Conservation (phyloP, 2,113 vertebrate genomes). For the Chloropsis hardwickii region DNA sequence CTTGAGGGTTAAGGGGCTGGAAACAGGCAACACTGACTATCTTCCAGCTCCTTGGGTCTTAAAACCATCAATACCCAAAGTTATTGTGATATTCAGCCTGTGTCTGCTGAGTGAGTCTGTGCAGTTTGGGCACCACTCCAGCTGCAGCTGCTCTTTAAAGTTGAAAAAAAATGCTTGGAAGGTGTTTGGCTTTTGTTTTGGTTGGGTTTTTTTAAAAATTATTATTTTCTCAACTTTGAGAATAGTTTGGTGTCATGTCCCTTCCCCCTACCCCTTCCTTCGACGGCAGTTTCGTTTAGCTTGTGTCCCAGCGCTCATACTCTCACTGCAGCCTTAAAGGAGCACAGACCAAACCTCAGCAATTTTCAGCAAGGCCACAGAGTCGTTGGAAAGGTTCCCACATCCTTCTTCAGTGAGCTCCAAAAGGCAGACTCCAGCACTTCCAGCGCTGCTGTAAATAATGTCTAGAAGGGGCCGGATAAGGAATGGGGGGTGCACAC, state of each 20-base stretch:
- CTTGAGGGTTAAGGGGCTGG: constrained; percentile 45
- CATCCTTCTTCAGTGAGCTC: constrained; percentile 38
- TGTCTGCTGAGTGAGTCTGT: constrained; percentile 26
- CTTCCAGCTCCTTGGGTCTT: constrained; percentile 9
- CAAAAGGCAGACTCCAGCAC: not conserved
- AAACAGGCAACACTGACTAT: not conserved
- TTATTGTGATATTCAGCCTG: constrained; percentile 25
- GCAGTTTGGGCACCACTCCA: constrained; percentile 18
- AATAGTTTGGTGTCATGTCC: accelerated
- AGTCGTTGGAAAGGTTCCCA: constrained; percentile 14
- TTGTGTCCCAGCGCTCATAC: not conserved
- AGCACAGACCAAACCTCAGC: constrained; percentile 30
- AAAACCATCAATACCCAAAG: not conserved
- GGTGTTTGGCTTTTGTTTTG: not conserved
- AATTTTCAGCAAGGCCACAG: constrained; percentile 24
- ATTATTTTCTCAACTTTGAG: constrained; percentile 13
- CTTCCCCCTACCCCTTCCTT: not conserved
- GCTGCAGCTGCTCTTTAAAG: constrained; percentile 58
- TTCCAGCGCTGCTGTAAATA: constrained; percentile 33
- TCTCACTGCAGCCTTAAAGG: constrained; percentile 5
- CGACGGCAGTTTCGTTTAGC: not conserved
- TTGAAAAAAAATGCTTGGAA: not conserved
- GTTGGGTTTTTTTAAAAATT: accelerated
- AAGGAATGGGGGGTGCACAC: not conserved
- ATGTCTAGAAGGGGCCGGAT: not conserved